Percentiles rank a stretch among this genome's conserved stretches.
Evolutionary conservation across 2,113 vertebrate species (phyloP).

Genomic region (Galeopterus variegatus): DNA sequence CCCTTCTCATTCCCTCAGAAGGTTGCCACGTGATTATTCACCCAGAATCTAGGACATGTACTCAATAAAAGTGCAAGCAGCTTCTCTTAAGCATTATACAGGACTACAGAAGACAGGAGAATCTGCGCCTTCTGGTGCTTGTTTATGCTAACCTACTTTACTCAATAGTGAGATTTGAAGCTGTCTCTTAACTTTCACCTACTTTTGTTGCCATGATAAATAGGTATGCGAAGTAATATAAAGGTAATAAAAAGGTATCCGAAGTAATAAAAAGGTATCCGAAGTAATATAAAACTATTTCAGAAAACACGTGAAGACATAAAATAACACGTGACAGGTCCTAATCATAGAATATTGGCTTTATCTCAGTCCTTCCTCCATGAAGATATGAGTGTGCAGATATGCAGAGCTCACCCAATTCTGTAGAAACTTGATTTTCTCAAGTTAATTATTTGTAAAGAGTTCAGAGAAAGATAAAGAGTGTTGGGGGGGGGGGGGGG

Average conservation of each 20-base stretch:
- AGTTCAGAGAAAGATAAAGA: not conserved
- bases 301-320: not conserved
- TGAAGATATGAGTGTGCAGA: not conserved
- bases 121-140: not conserved
- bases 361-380: not conserved
- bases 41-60: fast-evolving
- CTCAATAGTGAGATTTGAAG: not conserved
- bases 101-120: not conserved
- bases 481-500: too few species aligned
- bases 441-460: not conserved
- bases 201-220: not conserved
- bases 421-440: not conserved
- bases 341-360: fast-evolving
- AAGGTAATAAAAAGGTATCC: not conserved
- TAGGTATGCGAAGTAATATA: not conserved
- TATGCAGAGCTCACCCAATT: not conserved
- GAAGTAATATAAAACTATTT: not conserved
- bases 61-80: not conserved
- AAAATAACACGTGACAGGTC: not conserved
- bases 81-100: too few species aligned
- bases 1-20: not conserved
- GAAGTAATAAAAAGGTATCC: not conserved
- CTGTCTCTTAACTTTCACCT: not conserved
- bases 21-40: fast-evolving
- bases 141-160: not conserved